Percentiles rank a stretch among this genome's conserved stretches.
These are phyloP conservation scores for Otolemur crassicaudatus DNA, from an alignment of 2,797 vertebrate species.

Conservation along the genomic window DNA sequence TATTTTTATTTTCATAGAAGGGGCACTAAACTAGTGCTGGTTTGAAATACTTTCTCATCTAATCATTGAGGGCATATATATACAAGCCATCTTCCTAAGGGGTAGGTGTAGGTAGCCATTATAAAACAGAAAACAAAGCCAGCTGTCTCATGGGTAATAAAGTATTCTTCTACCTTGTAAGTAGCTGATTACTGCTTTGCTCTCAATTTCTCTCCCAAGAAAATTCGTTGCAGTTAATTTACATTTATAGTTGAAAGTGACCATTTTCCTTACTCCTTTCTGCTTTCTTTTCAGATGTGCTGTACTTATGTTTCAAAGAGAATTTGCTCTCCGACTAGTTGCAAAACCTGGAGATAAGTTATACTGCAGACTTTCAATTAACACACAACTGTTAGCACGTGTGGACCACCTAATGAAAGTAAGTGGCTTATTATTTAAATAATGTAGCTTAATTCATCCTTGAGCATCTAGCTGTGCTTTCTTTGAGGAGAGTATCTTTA, in stretches of 20 bases:
- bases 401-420: conserved; percentile 99
- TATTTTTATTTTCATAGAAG: conserved; percentile 28
- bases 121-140: conserved; percentile 27
- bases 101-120: background rate
- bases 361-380: conserved; percentile 97
- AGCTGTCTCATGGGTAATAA: background rate
- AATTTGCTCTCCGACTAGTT: conserved; percentile 98
- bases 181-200: background rate
- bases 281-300: conserved; percentile 92
- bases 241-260: conserved; percentile 22
- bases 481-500: conserved; percentile 10
- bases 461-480: background rate
- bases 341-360: conserved; percentile 96
- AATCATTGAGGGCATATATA: background rate
- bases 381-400: conserved; percentile 96
- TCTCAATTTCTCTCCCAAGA: background rate
- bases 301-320: conserved; percentile 98
- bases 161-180: background rate
- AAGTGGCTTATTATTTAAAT: conserved; percentile 59
- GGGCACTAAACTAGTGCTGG: background rate
- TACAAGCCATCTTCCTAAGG: background rate
- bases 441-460: conserved; percentile 27
- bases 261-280: background rate
- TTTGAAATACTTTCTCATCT: conserved; percentile 21
- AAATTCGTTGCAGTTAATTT: conserved; percentile 26